Base-by-base conservation (phyloP, 2,888 invertebrate species). In the Lasioglossum marginatum region DNA sequence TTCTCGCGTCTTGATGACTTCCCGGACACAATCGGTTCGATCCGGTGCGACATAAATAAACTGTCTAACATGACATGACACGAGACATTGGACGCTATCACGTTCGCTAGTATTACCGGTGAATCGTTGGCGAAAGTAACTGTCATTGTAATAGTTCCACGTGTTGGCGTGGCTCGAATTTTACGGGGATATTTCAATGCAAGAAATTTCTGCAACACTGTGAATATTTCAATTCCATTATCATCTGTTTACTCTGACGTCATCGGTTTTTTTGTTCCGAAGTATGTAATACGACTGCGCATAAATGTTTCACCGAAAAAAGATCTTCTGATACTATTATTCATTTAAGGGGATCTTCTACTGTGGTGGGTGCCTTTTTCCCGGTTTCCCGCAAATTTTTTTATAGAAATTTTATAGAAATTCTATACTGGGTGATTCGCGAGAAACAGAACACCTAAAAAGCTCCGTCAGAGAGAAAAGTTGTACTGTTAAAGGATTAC, bases 101-200 rank as follows among this genome's bases (percentile, higher is more conserved):
- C 76, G 77, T 73, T 79, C 66, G 74, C 74, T 74, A 74, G 77
- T 76, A 83, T 86, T 78, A 40, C 60, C 63, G 73, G 79, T 40
- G 66, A 83, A 83, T 81, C 79, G 83, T 81, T 77, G 81, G 83
- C 83, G 83, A 86, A 87, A 87, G 83, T 86, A 87, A 86, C 81
- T 77, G 84, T 76, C 87, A 85, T 80, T 87, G 78, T 77, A 87
- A 87, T 66, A 57, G 76, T 72, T 48, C 34, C 84, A 85, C 70
- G 73, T 76, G 87, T 87, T 75, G 87, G 87, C 87, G 87, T 78
- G 52, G 57, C 48, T 78, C 40, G 74, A 79, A 87, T 87, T 76
- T 77, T 77, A 71, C n/a, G 45, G 37, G n/a, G 34, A 70, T 57
- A 77, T 68, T 76, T 68, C 48, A n/a, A 70, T 66, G 16, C 52